Base-by-base conservation (phyloP, 2,888 invertebrate species). In the Pollenia labialis region DNA sequence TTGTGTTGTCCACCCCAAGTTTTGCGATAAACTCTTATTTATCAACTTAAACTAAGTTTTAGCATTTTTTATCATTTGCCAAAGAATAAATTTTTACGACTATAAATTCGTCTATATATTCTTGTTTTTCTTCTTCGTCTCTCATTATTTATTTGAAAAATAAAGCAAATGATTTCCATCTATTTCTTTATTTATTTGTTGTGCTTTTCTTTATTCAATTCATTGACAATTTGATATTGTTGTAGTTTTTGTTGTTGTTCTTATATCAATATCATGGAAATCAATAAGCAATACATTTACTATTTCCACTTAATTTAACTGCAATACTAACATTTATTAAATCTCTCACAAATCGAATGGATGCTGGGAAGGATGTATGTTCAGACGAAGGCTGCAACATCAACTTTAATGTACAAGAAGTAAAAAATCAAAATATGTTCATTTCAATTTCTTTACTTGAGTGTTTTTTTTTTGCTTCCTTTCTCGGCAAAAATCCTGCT, bases 271-370 rank as follows among this genome's bases (percentile, higher is more conserved):
- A 87, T 87, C 87, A 87, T 72, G 64, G 81, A 87, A 87, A 87
- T 84, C 87, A 87, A 87, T 87, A 87, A 87, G 87, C 84, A 87
- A 87, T 87, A 84, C 87, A 84, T 87, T 84, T 87, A 87, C 84
- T 84, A 84, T 87, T 87, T 87, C 87, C 87, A 87, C 87, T 87
- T 87, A 87, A 87, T 87, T 87, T 87, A 87, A 87, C 87, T 81
- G 87, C 87, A 87, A 87, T 87, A 84, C 81, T 84, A 84, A 87
- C 76, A 87, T 87, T 87, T 87, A 87, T 87, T 87, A 87, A 87
- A 87, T 84, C 87, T 85, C 68, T 60, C 54, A 80, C 80, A 84
- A 32, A 77, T 56, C 68, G 66, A 54, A 72, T 52, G 52, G 76
- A 77, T 68, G 74, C 68, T 68, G 82, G 60, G 16, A 60, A 82